Evolutionary conservation across 2,797 vertebrate species (phyloP), one percentile per base, ranked within the genome.

Genomic region (Paratrypauchen microcephalus): DNA sequence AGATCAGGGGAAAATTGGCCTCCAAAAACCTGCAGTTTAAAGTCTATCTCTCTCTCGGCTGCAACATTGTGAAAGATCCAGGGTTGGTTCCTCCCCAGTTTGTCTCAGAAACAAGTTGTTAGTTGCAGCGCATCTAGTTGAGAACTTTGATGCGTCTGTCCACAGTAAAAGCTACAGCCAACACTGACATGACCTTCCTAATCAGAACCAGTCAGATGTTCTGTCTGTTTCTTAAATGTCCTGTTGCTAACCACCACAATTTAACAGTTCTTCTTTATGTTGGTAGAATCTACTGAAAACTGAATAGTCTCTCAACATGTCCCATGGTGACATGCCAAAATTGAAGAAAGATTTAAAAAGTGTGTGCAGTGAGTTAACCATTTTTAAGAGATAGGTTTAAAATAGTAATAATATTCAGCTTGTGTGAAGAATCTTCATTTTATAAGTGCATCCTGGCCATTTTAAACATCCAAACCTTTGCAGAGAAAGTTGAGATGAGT

Each of bases 1-100:
- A 88, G 89, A 90, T 90, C 87, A 89, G 86, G 86, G 79, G 88
- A 86, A 91, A 91, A 90, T 90, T 90, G 89, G 86, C 86, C 86
- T 87, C 84, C 52, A 70, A 88, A 60, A 91, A 86, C 86, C 83
- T 86, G 80, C 83, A 86, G 89, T 89, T 63, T 89, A 90, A 87
- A 90, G 84, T 83, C 83, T 87, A 75, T 84, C 80, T 84, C 81
- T 88, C 82, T 89, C 84, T 86, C 74, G 56, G 76, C 61, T 56
- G 82, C 83, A 86, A 81, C 84, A 74, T 84, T 84, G 76, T 70
- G 82, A 87, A 89, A 87, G 83, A 81, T 84, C 86, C 88, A 77
- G 85, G 81, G 74, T 71, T 9, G 69, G 78, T 88, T 88, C 70
- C 71, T 76, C 71, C 77, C 76, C 19, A 2, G 30, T 55, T 41